Evolutionary conservation across 2,113 vertebrate genomes (phyloP).

Genomic region (Odocoileus hemionus): DNA sequence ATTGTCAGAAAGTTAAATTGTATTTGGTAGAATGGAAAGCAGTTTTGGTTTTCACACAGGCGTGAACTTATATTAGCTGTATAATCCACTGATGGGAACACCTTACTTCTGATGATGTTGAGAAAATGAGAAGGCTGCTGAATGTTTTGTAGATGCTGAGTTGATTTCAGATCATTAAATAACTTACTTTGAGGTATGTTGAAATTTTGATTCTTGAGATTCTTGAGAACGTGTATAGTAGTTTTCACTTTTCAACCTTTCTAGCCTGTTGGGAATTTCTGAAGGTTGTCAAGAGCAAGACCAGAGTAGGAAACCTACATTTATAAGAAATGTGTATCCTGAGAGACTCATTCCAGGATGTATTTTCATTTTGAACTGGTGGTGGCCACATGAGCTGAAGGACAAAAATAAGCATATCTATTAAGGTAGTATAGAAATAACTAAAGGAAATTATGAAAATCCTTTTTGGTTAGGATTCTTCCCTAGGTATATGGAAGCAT

Average conservation of each 20-base stretch:
- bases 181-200: background rate
- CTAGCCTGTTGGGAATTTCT: background rate
- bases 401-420: background rate
- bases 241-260: background rate
- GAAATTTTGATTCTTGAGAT: background rate
- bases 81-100: background rate
- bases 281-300: background rate
- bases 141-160: background rate
- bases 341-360: background rate
- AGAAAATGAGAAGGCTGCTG: background rate
- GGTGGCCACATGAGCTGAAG: background rate
- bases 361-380: background rate
- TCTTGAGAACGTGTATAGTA: background rate
- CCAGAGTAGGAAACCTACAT: background rate
- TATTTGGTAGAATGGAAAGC: background rate
- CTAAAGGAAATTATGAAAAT: background rate
- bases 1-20: background rate
- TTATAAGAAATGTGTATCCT: background rate
- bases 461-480: background rate
- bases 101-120: background rate
- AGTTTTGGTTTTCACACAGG: background rate
- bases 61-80: background rate
- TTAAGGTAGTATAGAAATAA: background rate
- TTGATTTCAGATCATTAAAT: background rate
- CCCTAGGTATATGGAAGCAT: background rate